Conservation (phyloP, 2,113 vertebrate species). For the Caloenas nicobarica region DNA sequence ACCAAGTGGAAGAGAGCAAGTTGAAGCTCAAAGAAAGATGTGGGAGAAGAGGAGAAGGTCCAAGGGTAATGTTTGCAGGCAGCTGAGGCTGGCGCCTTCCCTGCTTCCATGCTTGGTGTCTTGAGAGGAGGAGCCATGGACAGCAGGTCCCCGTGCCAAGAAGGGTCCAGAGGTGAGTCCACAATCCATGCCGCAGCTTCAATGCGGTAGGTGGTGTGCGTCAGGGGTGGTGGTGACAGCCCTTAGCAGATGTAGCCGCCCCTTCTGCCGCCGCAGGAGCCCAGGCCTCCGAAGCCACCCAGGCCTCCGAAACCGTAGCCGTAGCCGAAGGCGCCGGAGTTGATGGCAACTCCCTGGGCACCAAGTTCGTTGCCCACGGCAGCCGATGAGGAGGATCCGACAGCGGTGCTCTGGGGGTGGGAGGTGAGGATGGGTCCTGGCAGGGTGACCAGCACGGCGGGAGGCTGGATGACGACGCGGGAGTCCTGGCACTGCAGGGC, state of each 20-base stretch:
- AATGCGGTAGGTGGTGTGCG: too few species aligned
- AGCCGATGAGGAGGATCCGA: not conserved
- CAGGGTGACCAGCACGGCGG: not conserved
- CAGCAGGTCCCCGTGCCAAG: too few species aligned
- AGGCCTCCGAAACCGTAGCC: too few species aligned
- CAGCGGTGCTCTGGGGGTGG: not conserved
- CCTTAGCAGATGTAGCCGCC: not conserved
- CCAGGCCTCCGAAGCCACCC: not conserved
- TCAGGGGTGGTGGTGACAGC: too few species aligned
- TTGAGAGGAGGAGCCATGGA: too few species aligned
- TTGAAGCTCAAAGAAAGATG: too few species aligned
- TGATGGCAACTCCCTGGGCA: not conserved
- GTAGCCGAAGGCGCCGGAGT: too few species aligned
- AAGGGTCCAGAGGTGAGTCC: rapidly evolving
- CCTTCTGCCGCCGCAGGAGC: not conserved
- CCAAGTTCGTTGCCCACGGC: not conserved
- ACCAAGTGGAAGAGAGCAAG: too few species aligned
- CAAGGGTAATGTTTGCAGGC: too few species aligned
- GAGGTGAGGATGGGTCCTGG: not conserved
- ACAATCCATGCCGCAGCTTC: not conserved
- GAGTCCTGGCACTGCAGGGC: not conserved
- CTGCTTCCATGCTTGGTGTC: too few species aligned
- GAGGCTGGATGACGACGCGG: not conserved
- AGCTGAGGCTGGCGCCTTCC: too few species aligned
- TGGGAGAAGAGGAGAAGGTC: too few species aligned